These are phyloP conservation scores for Coryphaenoides rupestris DNA, from an alignment of 2,113 vertebrate genomes.

Conservation along the genomic window DNA sequence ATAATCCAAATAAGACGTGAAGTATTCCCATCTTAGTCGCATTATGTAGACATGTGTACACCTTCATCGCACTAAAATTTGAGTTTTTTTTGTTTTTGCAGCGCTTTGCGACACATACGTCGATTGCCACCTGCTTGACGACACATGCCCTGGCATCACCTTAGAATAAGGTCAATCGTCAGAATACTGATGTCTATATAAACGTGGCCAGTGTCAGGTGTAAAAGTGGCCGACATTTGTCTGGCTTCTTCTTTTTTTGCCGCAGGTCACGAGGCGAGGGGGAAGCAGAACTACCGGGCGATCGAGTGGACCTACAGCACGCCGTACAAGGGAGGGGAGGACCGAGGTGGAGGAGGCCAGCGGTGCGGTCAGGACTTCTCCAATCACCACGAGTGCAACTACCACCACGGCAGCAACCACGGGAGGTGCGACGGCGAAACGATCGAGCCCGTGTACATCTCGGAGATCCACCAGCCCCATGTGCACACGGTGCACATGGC, in stretches of 20 bases:
- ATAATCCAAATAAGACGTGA: too few species aligned
- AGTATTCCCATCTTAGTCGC: too few species aligned
- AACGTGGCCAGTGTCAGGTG: too few species aligned
- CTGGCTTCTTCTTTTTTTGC: slow-evolving; percentile 47
- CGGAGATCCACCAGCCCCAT: slow-evolving; percentile 80
- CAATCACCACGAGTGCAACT: slow-evolving; percentile 78
- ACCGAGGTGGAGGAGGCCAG: slow-evolving; percentile 78
- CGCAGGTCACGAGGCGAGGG: slow-evolving; percentile 80
- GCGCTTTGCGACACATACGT: too few species aligned
- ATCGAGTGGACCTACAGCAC: slow-evolving; percentile 91
- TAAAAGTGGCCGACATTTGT: not conserved
- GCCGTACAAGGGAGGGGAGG: slow-evolving; percentile 79
- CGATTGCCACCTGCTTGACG: too few species aligned
- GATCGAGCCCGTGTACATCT: slow-evolving; percentile 79
- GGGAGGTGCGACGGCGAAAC: slow-evolving; percentile 81
- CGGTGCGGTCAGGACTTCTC: slow-evolving; percentile 79
- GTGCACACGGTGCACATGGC: slow-evolving; percentile 71
- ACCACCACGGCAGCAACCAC: slow-evolving; percentile 45
- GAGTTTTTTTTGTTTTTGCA: not conserved
- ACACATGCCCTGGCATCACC: too few species aligned
- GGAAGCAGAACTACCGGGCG: slow-evolving; percentile 82
- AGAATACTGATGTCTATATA: too few species aligned
- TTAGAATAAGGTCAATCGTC: too few species aligned
- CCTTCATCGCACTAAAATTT: not conserved
- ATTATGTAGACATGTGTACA: too few species aligned